Evolutionary conservation across 2,797 vertebrate genomes (phyloP), one percentile per base, ranked within the genome.

Genomic region (Siniperca scherzeri): DNA sequence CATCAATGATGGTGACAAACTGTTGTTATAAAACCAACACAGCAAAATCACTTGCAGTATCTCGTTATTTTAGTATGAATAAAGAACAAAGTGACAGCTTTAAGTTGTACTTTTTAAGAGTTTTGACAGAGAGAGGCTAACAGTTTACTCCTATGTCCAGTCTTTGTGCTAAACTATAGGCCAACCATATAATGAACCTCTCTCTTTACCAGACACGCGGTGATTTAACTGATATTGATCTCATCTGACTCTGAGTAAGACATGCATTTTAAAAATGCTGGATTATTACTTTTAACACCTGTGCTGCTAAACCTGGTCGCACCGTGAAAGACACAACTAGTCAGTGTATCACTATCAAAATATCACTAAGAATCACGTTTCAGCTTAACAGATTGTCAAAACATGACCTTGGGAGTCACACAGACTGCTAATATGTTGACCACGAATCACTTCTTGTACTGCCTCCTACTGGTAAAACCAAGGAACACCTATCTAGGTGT

Each of bases 401-500:
- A 30, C 55, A 57, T 57, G 27, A 33, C 1, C 50, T n/a, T 9
- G 11, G 52, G 52, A 11, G 21, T n/a, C 22, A 11, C 21, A 57
- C 25, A 46, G 40, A 19, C 62, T 33, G n/a, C 27, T 19, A 12
- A 48, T 11, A 21, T 66, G 25, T 22, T 27, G 61, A 22, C 19
- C 19, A 55, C 1, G 1, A 1, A 33, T 40, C 44, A 44, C 16
- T 40, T 52, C 30, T 16, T 56, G 5, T 27, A 25, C 66, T 25
- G 80, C 77, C 81, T 22, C 65, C 78, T 82, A 22, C 44, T 74
- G 87, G 70, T 42, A 2, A 25, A 67, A 79, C 22, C 1, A 0
- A 38, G 57, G 14, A 81, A 48, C 64, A 33, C 5, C 44, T 14
- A 1, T 30, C 27, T 9, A 0, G 21, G 53, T 16, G 64, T 6